Evolutionary conservation across 2,797 vertebrate genomes (phyloP).

Genomic region (Orientallactaga sibirica): DNA sequence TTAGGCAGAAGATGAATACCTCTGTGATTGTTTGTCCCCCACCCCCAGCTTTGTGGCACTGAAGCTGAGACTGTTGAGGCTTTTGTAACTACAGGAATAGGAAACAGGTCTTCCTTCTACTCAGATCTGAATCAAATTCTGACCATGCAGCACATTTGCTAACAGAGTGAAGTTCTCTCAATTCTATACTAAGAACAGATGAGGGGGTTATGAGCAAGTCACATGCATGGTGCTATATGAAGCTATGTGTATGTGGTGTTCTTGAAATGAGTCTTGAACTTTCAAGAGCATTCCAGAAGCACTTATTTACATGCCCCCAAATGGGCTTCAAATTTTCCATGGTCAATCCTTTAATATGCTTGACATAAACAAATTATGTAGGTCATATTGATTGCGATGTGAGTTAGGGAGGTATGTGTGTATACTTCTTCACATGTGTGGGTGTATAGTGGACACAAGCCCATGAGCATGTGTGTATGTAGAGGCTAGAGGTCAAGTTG

Average conservation of each 20-base stretch:
- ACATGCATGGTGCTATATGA: fast-evolving
- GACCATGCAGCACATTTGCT: neutral
- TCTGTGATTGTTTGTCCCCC: neutral
- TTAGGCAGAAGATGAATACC: neutral
- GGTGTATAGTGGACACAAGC: too few relatives aligned
- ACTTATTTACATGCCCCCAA: neutral
- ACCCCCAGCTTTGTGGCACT: fast-evolving
- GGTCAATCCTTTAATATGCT: neutral
- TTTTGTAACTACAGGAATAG: neutral
- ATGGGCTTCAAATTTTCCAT: neutral
- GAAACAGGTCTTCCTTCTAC: too few relatives aligned
- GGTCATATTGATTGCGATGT: neutral
- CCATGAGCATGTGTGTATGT: too few relatives aligned
- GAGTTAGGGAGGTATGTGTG: too few relatives aligned
- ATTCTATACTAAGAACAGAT: too few relatives aligned
- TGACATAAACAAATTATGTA: too few relatives aligned
- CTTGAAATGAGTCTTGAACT: neutral
- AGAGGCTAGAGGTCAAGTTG: too few relatives aligned
- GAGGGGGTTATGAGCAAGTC: too few relatives aligned
- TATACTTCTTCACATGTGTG: too few relatives aligned
- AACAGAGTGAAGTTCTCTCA: neutral
- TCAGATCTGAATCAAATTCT: neutral
- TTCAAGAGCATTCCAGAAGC: neutral
- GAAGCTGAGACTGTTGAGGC: fast-evolving
- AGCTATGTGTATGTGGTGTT: neutral